phyloP scores from a whole-genome alignment of 1,140 invertebrate species.

The Hypothenemus hampei region DNA sequence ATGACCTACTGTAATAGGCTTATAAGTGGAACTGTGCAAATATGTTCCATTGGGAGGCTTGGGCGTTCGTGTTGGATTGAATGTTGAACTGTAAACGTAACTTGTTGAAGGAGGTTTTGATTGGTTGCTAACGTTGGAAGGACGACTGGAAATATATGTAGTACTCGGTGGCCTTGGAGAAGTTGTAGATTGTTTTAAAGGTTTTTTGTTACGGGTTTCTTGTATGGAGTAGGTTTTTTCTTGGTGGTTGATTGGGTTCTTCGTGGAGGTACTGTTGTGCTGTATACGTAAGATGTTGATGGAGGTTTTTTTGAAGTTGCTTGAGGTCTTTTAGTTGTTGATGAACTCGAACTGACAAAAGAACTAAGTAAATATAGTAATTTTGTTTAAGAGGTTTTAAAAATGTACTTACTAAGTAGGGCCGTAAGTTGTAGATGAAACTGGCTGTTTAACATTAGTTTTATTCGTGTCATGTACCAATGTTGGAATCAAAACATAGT shows the following conservation, averaged over 20 bases:
- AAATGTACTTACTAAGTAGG: constrained; percentile 35
- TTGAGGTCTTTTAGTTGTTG: constrained; percentile 15
- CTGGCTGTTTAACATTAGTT: constrained; percentile 39
- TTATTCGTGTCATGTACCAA: constrained; percentile 46
- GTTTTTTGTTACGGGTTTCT: constrained; percentile 34
- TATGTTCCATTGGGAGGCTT: constrained; percentile 21
- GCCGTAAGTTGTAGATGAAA: constrained; percentile 37
- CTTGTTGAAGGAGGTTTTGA: constrained; percentile 21
- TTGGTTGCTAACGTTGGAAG: background rate
- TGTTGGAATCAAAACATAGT: constrained; percentile 51
- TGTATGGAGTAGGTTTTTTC: constrained; percentile 19
- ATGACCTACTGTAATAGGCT: constrained; percentile 18
- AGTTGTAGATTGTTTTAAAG: constrained; percentile 21
- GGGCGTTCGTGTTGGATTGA: constrained; percentile 14
- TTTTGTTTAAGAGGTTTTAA: background rate
- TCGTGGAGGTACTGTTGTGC: constrained; percentile 28
- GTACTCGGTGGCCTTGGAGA: constrained; percentile 49
- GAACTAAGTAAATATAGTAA: constrained; percentile 6
- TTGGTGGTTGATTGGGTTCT: constrained; percentile 36
- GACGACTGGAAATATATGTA: constrained; percentile 49
- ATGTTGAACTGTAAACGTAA: constrained; percentile 18
- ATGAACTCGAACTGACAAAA: constrained; percentile 18
- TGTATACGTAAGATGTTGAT: constrained; percentile 37
- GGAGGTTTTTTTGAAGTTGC: constrained; percentile 32
- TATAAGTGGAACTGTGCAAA: constrained; percentile 12